Conservation (phyloP, 2,797 vertebrate species). For the Halcyon chelicuti region DNA sequence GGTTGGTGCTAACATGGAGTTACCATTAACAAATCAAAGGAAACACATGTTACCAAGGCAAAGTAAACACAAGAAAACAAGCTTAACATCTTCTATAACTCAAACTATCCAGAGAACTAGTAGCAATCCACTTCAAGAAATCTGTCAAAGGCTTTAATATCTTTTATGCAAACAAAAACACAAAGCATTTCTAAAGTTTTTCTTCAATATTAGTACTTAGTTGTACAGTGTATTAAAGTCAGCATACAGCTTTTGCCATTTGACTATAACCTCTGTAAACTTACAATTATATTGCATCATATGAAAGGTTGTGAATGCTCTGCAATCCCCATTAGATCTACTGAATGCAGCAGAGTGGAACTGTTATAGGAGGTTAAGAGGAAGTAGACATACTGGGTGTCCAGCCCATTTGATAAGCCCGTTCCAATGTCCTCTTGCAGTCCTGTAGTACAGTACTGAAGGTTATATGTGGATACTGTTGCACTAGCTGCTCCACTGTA, state of each 20-base stretch:
- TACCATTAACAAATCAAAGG: conserved; percentile 38
- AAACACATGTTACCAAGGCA: conserved; percentile 23
- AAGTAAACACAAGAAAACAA: conserved; percentile 45
- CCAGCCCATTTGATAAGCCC: conserved; percentile 99
- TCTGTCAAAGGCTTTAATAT: conserved; percentile 47
- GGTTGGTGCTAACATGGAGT: conserved; percentile 1
- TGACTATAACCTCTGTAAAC: conserved; percentile 48
- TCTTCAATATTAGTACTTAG: conserved; percentile 16
- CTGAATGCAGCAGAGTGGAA: conserved; percentile 14
- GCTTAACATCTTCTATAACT: conserved; percentile 42
- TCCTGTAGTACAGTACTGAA: conserved; percentile 99
- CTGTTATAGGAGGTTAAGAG: conserved; percentile 80
- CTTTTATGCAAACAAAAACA: conserved; percentile 56
- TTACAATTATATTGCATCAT: conserved; percentile 54
- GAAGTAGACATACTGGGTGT: conserved; percentile 92
- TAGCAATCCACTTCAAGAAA: conserved; percentile 71
- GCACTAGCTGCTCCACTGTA: conserved; percentile 95
- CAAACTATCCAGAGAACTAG: conserved; percentile 62
- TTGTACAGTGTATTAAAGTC: conserved; percentile 38
- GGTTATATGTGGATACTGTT: conserved; percentile 96
- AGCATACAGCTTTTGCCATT: conserved; percentile 30
- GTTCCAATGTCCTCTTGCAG: conserved; percentile 97
- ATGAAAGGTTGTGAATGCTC: conserved; percentile 43
- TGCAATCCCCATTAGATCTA: conserved; percentile 50
- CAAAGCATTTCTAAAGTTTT: conserved; percentile 43